A percentile compares a stretch with the other conserved stretches of the same genome.
phyloP scores from a whole-genome alignment of 1,140 invertebrate species.

The Dufourea novaeangliae region DNA sequence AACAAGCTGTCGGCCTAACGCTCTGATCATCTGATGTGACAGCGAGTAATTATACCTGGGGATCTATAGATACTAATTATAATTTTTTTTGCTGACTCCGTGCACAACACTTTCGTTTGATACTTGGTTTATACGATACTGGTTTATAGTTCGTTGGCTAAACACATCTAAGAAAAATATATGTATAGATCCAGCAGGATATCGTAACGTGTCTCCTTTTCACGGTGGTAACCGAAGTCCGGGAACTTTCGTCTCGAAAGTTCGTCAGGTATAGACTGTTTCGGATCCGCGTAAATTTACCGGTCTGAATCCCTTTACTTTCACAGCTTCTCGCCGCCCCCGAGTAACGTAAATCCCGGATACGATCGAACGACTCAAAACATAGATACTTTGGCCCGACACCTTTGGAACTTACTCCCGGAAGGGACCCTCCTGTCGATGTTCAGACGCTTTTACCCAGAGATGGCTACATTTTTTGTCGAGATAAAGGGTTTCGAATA shows the following conservation, averaged over 20 bases:
- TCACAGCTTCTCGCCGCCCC: slow-evolving; percentile 35
- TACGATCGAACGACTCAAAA: slow-evolving; percentile 44
- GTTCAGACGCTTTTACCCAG: slow-evolving; percentile 43
- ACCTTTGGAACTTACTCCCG: slow-evolving; percentile 48
- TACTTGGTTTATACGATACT: too few species aligned
- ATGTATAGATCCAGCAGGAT: too few species aligned
- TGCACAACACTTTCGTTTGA: too few species aligned
- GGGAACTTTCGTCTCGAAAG: not conserved
- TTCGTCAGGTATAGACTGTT: slow-evolving; percentile 22
- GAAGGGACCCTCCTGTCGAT: slow-evolving; percentile 35
- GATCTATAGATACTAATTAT: not conserved
- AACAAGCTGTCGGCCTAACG: not conserved
- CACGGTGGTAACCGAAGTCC: not conserved
- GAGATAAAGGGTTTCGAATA: too few species aligned
- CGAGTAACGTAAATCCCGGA: slow-evolving; percentile 27
- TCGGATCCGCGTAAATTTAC: not conserved
- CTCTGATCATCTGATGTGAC: not conserved
- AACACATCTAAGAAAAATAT: too few species aligned
- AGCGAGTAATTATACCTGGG: too few species aligned
- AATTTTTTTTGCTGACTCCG: too few species aligned
- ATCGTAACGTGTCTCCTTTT: not conserved
- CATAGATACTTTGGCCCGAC: slow-evolving; percentile 35
- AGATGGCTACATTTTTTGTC: too few species aligned
- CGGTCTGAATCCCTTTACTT: slow-evolving; percentile 9
- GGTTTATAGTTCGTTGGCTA: too few species aligned